Base-by-base conservation (phyloP, 2,797 vertebrate species). In the Arrhamphus sclerolepis region DNA sequence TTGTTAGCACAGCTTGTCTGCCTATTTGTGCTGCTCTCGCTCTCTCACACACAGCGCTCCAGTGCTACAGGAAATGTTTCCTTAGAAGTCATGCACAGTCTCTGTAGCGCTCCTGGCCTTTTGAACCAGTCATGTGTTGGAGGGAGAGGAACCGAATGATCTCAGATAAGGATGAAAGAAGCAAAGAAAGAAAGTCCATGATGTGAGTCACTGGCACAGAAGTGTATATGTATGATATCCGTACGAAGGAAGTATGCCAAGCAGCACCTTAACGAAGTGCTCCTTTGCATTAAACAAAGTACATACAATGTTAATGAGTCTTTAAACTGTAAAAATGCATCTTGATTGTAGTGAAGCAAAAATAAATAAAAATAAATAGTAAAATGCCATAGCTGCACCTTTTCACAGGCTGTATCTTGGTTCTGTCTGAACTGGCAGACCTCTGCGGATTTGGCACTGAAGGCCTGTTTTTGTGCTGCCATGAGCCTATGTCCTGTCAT, bases 1-100 rank as follows among this genome's bases (percentile, higher is more conserved):
- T 81, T 84, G 80, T 89, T 87, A 86, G 80, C 81, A 76, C 80
- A 89, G 85, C 62, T 81, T 81, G 83, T 74, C 78, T 78, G 62
- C 47, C 66, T 84, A 60, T 86, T 87, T 87, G 70, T 70, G 67
- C 51, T 48, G 24, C 62, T 41, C 65, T 9, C 56, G 61, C 72
- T 17, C 22, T 18, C 29, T 21, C 26, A 28, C 46, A 22, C 22
- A 34, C 54, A 58, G 28, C 1, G 7, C 62, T 66, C 55, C 39
- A 2, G 19, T 74, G 53, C 38, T 55, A 21, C 41, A 56, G 59
- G 60, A 59, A 55, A 66, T 7, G 54, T 76, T 76, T 71, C 55
- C 66, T 87, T 64, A 71, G 67, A 82, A 81, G 75, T 80, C 65
- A 56, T 70, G 76, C 70, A 60, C 73, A 78, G 65, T 70, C 76